These are phyloP conservation scores for Drosophila chauvacae DNA, from an alignment of 1,140 invertebrate genomes.

Conservation along the genomic window DNA sequence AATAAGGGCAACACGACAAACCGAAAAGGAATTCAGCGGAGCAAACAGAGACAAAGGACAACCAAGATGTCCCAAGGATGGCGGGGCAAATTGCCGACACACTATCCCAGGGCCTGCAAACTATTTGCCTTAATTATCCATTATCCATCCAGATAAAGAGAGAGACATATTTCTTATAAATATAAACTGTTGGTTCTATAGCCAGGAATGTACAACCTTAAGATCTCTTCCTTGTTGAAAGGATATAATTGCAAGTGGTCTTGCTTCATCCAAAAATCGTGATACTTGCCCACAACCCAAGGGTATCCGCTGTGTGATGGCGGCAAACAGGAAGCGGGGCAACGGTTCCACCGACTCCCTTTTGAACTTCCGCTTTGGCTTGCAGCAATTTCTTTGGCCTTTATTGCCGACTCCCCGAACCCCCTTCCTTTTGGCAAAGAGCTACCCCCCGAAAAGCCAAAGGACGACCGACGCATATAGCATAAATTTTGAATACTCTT, in stretches of 20 bases:
- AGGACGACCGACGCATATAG: slow-evolving; percentile 68
- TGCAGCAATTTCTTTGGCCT: slow-evolving; percentile 81
- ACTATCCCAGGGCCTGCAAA: neutral
- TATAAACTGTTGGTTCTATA: too few relatives aligned
- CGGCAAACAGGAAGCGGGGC: slow-evolving; percentile 70
- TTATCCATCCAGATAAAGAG: too few relatives aligned
- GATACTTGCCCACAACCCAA: neutral
- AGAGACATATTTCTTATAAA: neutral
- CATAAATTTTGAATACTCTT: slow-evolving; percentile 78
- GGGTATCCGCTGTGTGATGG: slow-evolving; percentile 45
- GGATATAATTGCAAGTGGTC: neutral
- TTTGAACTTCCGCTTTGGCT: slow-evolving; percentile 78
- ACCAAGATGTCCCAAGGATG: neutral
- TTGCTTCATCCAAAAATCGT: neutral
- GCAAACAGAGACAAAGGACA: slow-evolving; percentile 41
- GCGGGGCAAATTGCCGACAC: slow-evolving; percentile 10
- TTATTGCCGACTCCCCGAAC: slow-evolving; percentile 55
- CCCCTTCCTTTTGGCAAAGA: neutral
- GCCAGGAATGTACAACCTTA: neutral
- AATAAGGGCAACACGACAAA: slow-evolving; percentile 60
- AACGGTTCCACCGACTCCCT: slow-evolving; percentile 74
- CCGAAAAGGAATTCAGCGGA: slow-evolving; percentile 46
- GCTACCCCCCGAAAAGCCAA: slow-evolving; percentile 28
- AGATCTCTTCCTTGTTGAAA: too few relatives aligned
- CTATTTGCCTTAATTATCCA: neutral